phyloP scores from a whole-genome alignment of 92 coral and sea anemone genomes.

The Diadumene lineata region DNA sequence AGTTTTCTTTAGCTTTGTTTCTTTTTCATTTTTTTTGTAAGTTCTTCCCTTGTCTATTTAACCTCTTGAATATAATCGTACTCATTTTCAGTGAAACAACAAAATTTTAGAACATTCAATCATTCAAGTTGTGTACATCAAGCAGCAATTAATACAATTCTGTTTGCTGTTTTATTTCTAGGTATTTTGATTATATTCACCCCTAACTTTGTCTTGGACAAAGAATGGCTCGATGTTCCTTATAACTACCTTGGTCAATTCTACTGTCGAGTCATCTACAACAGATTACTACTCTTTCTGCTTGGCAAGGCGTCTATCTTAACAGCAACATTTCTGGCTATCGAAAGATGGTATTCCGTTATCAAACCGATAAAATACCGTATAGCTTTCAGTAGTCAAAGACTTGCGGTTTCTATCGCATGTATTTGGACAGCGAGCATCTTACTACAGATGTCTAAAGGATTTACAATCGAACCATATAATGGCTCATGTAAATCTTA shows the following conservation, averaged over 20 bases:
- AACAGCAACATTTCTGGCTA: constrained; percentile 50
- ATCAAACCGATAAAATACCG: constrained; percentile 44
- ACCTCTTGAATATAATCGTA: no score
- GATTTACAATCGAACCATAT: constrained; percentile 8
- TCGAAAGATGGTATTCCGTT: constrained; percentile 62
- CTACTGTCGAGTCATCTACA: constrained; percentile 50
- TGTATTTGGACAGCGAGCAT: constrained; percentile 23
- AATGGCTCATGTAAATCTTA: constrained; percentile 4
- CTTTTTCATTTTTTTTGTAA: no score
- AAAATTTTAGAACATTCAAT: no score
- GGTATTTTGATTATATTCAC: constrained; percentile 32
- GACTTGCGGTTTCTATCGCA: constrained; percentile 25
- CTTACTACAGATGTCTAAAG: constrained; percentile 14
- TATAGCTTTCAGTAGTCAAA: constrained; percentile 31
- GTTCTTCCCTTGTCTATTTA: no score
- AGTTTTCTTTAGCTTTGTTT: no score
- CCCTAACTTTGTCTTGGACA: constrained; percentile 23
- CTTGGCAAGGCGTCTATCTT: constrained; percentile 60
- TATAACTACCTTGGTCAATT: constrained; percentile 35
- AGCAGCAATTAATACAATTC: no score
- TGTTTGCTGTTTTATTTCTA: neutral
- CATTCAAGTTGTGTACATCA: no score
- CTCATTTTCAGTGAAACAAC: no score
- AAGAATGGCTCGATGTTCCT: constrained; percentile 40
- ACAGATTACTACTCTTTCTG: constrained; percentile 46